Evolutionary conservation across 35 echinoderm and acorn worm species (phyloP).

Genomic region (Ptychodera flava): DNA sequence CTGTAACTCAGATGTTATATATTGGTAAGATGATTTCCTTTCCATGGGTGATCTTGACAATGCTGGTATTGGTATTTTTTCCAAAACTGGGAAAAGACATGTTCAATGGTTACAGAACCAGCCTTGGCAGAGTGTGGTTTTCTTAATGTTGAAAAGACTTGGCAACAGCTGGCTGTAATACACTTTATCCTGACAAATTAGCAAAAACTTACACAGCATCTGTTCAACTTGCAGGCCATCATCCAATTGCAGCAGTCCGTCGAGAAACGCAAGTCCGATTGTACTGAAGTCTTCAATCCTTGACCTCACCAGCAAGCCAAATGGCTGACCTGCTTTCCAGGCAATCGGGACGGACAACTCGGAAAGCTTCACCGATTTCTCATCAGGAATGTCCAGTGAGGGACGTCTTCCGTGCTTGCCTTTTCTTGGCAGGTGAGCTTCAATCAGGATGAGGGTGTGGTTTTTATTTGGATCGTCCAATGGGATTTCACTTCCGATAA

Average conservation of each 20-base stretch:
- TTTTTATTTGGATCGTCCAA: slow-evolving; percentile 10
- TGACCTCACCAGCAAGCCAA: slow-evolving; percentile 83
- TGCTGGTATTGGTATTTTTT: too few relatives aligned
- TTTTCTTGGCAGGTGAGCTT: slow-evolving; percentile 74
- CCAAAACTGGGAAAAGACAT: too few relatives aligned
- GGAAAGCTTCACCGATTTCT: slow-evolving; percentile 76
- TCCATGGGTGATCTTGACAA: too few relatives aligned
- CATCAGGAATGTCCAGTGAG: slow-evolving; percentile 51
- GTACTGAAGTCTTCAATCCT: slow-evolving; percentile 62
- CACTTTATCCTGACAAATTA: too few relatives aligned
- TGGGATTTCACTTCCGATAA: slow-evolving; percentile 59
- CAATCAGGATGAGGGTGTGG: slow-evolving; percentile 60
- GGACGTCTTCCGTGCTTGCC: slow-evolving; percentile 46
- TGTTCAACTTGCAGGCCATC: slow-evolving; percentile 93
- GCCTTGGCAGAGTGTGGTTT: too few relatives aligned
- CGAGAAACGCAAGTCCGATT: slow-evolving; percentile 78
- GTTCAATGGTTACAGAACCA: too few relatives aligned
- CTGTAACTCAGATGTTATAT: too few relatives aligned
- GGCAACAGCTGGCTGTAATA: too few relatives aligned
- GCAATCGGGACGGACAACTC: slow-evolving; percentile 73
- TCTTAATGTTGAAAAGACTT: too few relatives aligned
- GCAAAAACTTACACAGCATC: slow-evolving; percentile 76
- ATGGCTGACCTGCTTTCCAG: slow-evolving; percentile 92
- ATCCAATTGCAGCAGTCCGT: slow-evolving; percentile 83
- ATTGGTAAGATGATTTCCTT: too few relatives aligned